Percentiles rank a stretch among this genome's conserved stretches.
phyloP scores from a whole-genome alignment of 2,113 vertebrate species.

The Lates calcarifer region DNA sequence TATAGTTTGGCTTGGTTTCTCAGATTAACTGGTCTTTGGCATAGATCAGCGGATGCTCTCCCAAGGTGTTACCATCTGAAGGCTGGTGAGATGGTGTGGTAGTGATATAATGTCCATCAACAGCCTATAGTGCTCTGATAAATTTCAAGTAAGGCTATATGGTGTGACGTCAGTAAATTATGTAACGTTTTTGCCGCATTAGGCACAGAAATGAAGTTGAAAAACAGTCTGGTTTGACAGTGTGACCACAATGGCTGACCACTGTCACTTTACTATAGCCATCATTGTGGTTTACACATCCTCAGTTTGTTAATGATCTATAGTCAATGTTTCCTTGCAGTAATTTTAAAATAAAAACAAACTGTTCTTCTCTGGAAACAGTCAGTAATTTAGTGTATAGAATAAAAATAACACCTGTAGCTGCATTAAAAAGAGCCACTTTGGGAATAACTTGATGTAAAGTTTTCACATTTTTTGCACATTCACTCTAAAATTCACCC shows the following conservation, averaged over 20 bases:
- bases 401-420: neutral
- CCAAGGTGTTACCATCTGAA: constrained; percentile 70
- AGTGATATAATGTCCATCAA: neutral
- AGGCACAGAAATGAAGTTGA: neutral
- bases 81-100: constrained; percentile 20
- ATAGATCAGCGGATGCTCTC: constrained; percentile 52
- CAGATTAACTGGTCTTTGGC: constrained; percentile 62
- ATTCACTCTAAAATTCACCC: neutral
- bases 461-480: neutral
- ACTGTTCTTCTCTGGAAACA: neutral
- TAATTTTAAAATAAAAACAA: constrained; percentile 17
- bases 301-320: neutral
- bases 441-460: neutral
- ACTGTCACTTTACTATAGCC: neutral
- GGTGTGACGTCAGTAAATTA: neutral
- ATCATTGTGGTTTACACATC: neutral
- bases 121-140: neutral
- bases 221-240: neutral
- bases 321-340: constrained; percentile 18
- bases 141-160: neutral
- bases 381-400: neutral
- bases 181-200: neutral
- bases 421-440: neutral
- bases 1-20: constrained; percentile 55
- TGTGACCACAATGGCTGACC: neutral